Conservation (phyloP, 2,888 invertebrate species). For the Sphecodes monilicornis region DNA sequence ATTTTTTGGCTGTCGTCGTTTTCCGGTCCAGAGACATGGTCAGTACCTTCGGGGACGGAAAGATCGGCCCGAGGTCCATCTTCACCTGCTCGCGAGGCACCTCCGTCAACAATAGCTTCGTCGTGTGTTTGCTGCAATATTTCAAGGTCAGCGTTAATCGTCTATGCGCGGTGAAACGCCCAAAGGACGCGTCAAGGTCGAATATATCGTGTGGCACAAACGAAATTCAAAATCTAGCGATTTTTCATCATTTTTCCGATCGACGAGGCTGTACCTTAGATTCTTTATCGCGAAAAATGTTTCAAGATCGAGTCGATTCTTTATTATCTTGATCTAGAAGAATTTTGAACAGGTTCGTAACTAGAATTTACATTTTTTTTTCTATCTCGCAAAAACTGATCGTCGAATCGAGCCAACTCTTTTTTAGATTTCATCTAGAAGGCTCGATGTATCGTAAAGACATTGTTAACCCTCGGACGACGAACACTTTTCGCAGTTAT, state of each 20-base stretch:
- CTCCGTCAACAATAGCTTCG: constrained; percentile 67
- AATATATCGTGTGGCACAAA: too few relatives aligned
- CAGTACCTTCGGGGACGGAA: constrained; percentile 24
- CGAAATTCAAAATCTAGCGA: neutral
- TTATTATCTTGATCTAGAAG: neutral
- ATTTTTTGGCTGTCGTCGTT: neutral
- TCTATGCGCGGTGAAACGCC: neutral
- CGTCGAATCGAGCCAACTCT: neutral
- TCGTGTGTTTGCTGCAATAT: constrained; percentile 1
- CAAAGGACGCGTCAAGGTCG: neutral
- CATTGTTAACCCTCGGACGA: too few relatives aligned
- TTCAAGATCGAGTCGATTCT: neutral
- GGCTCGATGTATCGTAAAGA: too few relatives aligned
- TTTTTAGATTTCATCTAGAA: neutral
- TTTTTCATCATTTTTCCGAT: neutral
- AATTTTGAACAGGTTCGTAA: neutral
- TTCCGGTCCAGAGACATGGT: constrained; percentile 54
- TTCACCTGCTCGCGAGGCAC: constrained; percentile 67
- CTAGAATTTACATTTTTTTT: neutral
- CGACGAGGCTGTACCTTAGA: neutral
- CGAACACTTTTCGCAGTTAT: too few relatives aligned
- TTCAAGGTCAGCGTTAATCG: neutral
- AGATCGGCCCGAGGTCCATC: constrained; percentile 66
- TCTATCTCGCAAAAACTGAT: neutral
- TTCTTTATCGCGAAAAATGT: neutral